Evolutionary conservation across 2,797 vertebrate species (phyloP).

Genomic region (Coreius guichenoti): DNA sequence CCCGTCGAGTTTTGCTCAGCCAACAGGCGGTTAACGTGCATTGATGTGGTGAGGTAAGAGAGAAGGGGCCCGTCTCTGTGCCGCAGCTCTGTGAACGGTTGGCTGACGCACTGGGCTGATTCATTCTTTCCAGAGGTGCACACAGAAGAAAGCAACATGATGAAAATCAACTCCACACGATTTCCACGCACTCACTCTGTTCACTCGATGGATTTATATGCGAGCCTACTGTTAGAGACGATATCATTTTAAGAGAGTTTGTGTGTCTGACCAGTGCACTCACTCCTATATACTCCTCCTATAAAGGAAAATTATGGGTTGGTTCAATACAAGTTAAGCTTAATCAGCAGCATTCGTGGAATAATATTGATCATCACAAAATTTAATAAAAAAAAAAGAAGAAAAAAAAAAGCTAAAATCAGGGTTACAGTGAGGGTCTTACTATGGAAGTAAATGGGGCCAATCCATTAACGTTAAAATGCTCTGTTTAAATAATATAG

Average conservation of each 20-base stretch:
- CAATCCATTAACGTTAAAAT: neutral
- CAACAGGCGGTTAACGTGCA: slow-evolving; percentile 49
- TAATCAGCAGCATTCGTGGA: neutral
- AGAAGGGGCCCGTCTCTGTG: slow-evolving; percentile 12
- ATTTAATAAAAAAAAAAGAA: no score
- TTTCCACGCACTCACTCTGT: neutral
- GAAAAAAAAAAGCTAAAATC: neutral
- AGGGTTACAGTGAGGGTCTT: neutral
- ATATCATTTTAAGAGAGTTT: neutral
- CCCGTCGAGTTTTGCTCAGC: slow-evolving; percentile 61
- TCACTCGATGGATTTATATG: neutral
- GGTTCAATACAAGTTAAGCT: slow-evolving; percentile 1
- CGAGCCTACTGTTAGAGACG: neutral
- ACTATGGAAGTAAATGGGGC: neutral
- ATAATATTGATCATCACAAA: neutral
- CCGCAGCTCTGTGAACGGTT: neutral
- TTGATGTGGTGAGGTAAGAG: slow-evolving; percentile 27
- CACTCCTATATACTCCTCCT: neutral
- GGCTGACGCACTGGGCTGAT: slow-evolving; percentile 16
- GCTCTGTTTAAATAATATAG: neutral
- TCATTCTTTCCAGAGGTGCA: slow-evolving; percentile 58
- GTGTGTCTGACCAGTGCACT: neutral
- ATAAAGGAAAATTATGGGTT: neutral
- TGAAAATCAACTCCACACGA: slow-evolving; percentile 12
- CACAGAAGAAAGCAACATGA: slow-evolving; percentile 28